phyloP scores from a whole-genome alignment of 2,888 invertebrate species.

The Melinaea menophilus region DNA sequence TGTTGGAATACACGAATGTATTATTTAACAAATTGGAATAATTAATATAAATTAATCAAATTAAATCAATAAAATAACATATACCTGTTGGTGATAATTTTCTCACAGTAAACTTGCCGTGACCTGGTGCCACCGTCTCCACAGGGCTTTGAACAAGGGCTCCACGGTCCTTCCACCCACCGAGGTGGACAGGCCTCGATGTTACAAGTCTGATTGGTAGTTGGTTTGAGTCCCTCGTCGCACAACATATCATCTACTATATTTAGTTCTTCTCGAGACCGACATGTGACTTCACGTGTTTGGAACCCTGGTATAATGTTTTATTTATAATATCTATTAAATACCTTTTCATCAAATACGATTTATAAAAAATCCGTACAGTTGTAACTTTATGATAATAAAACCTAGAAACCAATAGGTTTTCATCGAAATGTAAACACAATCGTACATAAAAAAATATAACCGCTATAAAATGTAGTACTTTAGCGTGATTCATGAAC shows the following conservation, averaged over 20 bases:
- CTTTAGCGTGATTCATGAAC: too few relatives aligned
- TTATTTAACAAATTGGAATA: neutral
- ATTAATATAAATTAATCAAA: neutral
- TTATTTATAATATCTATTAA: neutral
- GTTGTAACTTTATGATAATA: too few relatives aligned
- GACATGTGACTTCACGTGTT: slow-evolving; percentile 88
- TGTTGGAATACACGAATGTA: neutral
- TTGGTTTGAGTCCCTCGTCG: slow-evolving; percentile 85
- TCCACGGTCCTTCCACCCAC: slow-evolving; percentile 90
- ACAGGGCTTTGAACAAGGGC: slow-evolving; percentile 88
- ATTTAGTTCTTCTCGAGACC: slow-evolving; percentile 83
- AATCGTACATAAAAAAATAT: too few relatives aligned
- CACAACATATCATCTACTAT: slow-evolving; percentile 87
- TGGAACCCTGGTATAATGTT: slow-evolving; percentile 78
- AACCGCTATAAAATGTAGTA: too few relatives aligned
- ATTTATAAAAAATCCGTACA: too few relatives aligned
- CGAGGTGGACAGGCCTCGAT: slow-evolving; percentile 86
- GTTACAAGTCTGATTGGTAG: slow-evolving; percentile 84
- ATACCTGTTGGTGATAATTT: slow-evolving; percentile 84
- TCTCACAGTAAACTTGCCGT: slow-evolving; percentile 87
- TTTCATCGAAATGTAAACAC: too few relatives aligned
- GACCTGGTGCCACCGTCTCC: slow-evolving; percentile 85
- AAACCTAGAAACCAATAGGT: too few relatives aligned
- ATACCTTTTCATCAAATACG: too few relatives aligned
- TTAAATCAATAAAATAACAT: slow-evolving; percentile 18